Evolutionary conservation across 2,113 vertebrate genomes (phyloP), one percentile per base, ranked within the genome.

Genomic region (Zapus hudsonius): DNA sequence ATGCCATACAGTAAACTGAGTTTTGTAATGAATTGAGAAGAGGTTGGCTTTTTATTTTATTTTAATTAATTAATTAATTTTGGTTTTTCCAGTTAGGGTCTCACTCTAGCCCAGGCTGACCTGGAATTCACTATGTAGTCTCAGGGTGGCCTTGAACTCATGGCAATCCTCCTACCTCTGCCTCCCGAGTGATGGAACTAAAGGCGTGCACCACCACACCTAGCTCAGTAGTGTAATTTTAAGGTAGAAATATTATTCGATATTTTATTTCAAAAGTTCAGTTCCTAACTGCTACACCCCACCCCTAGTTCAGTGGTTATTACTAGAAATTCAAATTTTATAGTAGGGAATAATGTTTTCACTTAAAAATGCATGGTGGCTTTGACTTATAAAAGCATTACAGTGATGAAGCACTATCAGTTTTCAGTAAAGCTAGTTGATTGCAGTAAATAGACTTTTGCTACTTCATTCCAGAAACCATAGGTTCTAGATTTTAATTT

Each of bases 401-500:
- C 42, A 83, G 1, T 59, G 55, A 80, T 80, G 69, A 82, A 83
- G 22, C 85, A 72, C 17, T 59, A 86, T 74, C 38, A 92, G 20
- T 27, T 82, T 80, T 69, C 25, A 80, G 61, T 61, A 64, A 87
- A 84, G 57, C 52, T 88, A 59, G 22, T 74, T 87, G 64, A 89
- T 84, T 81, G 25, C 20, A 59, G 7, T 36, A 73, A 66, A 11
- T 67, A 80, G 70, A 72, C 6, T 89, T 91, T 89, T 94, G 38
- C 59, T 52, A 5, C 81, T 94, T 96, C 25, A 57, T 78, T 96
- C 38, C 64, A 85, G 85, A 96, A 92, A 78, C 31, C 42, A 90
- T 52, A 78, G 47, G 86, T 72, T 84, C 69, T 74, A 75, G 20
- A 82, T 94, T 93, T 90, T 25, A 70, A 63, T 59, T 87, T 42